Base-by-base conservation (phyloP, 1,140 invertebrate genomes). In the Orchesella cincta region DNA sequence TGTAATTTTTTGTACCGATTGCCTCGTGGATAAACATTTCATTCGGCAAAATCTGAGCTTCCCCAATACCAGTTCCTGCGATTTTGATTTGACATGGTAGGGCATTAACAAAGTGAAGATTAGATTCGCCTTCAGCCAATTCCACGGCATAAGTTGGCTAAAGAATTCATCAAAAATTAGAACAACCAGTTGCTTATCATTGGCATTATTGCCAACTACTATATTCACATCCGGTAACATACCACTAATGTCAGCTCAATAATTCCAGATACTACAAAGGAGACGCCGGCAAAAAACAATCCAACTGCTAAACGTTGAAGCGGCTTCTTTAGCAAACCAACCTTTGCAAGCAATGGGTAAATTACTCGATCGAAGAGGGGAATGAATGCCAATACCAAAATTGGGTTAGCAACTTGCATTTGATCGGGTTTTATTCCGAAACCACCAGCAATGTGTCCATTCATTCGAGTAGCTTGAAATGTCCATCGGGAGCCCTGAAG, bases 241-340 rank as follows among this genome's bases (percentile, higher is more conserved):
- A 91, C 91, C 89, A 96, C 90, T 35, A 97, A 86, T 81, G 90
- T 85, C 1, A 94, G 82, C 86, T 98, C 93, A 1, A 98, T 88
- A 36, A 95, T 82, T 23, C 90, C 95, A 23, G 96, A 95, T 36
- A 95, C 87, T 23, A 94, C 84, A 84, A 98, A 98, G 0, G 96
- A 90, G 1, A 91, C 35, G 8, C 90, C 91, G 12, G 94, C 94
- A 2, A 99, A 85, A 18, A 95, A 80, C 73, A 96, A 95, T 33
- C 97, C 97, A 71, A 89, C 86, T 0, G 89, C 88, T 79, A 98
- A 90, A 84, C 93, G 90, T 79, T 93, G 91, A 33, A 96, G 84
- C 0, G 93, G 93, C 0, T 87, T 85, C 84, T 87, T 84, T 5
- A 93, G 86, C 75, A 90, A 86, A 54, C 86, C 83, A 33, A 88